Base-by-base conservation (phyloP, 2,888 invertebrate genomes). In the Stratiomys singularior region DNA sequence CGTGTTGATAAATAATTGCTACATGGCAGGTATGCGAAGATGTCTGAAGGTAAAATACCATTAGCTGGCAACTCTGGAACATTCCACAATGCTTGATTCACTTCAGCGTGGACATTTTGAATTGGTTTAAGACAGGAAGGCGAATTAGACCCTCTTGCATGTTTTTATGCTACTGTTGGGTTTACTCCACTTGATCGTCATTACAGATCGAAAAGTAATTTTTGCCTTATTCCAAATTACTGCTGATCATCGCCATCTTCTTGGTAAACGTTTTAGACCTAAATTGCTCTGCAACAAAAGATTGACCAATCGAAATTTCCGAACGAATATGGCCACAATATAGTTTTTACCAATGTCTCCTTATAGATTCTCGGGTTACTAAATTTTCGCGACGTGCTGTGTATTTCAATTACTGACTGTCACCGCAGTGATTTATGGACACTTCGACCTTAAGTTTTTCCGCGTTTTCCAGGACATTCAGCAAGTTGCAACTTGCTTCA, bases 281-380 rank as follows among this genome's bases (percentile, higher is more conserved):
- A 74, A 74, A 74, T 74, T 74, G 74, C 74, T 58, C 37, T 21
- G 9, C 37, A 74, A 15, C 74, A 25, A 23, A 37, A 46, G 46
- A 46, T 7, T 13, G 23, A 1, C n/a, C 60, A 58, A 60, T 58
- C 74, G 58, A 74, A 58, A 74, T 74, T 74, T 60, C 58, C 52
- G 60, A 60, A 74, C 74, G 60, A 74, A 74, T 74, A 74, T 58
- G 74, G 74, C 9, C 23, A 58, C 58, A 11, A 74, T 74, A 37
- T 28, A 1, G 37, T 58, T 74, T 74, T 74, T 74, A 28, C 30
- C 60, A 58, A 15, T 27, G 18, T 23, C 30, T 60, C 18, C 44
- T 37, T 18, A 7, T 7, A 46, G 69, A 74, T 44, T 9, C 30
- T 4, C 21, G 58, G n/a, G 23, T 60, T 58, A 37, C 74, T 18